These are phyloP conservation scores for Byasa hedistus DNA, from an alignment of 2,888 invertebrate genomes.

Conservation along the genomic window DNA sequence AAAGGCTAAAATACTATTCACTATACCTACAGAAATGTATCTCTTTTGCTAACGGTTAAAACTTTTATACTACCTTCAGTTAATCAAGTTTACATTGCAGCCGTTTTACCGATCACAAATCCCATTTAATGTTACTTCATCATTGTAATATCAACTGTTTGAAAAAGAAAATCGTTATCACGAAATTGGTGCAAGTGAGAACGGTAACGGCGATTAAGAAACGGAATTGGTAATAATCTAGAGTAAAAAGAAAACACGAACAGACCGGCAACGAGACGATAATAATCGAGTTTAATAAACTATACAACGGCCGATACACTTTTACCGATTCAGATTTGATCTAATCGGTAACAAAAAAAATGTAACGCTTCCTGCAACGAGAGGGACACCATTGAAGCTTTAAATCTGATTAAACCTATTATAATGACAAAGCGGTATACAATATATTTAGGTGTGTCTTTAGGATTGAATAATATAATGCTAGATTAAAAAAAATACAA, in stretches of 20 bases:
- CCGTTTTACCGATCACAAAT: background rate
- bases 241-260: background rate
- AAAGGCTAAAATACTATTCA: too few relatives aligned
- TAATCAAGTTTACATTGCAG: constrained; percentile 1
- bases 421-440: constrained; percentile 14
- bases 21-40: too few relatives aligned
- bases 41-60: too few relatives aligned
- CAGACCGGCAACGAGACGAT: constrained; percentile 19
- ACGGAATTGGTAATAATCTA: constrained; percentile 2
- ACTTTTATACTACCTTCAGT: background rate
- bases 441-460: constrained; percentile 14
- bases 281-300: constrained; percentile 11
- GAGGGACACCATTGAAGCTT: constrained; percentile 10
- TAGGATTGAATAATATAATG: background rate
- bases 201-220: constrained; percentile 9
- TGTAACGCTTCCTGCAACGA: constrained; percentile 12
- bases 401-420: constrained; percentile 18
- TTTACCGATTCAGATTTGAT: constrained; percentile 55
- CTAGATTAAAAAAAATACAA: constrained; percentile 3
- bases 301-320: constrained; percentile 52
- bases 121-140: constrained; percentile 3
- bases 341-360: constrained; percentile 25
- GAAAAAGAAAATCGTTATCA: constrained; percentile 16
- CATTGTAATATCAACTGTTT: background rate
- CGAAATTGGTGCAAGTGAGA: constrained; percentile 3